Percentiles rank a stretch among this genome's conserved stretches.
Conservation (phyloP, 2,888 invertebrate genomes). For the Dascillus cervinus region DNA sequence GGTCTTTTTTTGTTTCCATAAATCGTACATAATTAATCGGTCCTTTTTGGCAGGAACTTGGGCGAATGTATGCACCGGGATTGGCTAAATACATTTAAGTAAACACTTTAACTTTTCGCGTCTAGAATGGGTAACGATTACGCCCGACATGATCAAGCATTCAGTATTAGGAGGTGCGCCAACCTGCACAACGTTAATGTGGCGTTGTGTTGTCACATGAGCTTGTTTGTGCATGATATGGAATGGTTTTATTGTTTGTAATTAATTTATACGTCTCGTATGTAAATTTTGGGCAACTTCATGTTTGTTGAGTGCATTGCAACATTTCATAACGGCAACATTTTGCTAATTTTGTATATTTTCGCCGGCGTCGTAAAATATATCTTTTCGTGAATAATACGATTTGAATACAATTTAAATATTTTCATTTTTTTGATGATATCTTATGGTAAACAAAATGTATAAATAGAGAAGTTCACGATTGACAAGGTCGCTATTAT, state of each 20-base stretch:
- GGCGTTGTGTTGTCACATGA: slow-evolving; percentile 2
- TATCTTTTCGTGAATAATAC: slow-evolving; percentile 9
- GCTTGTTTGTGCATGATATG: slow-evolving; percentile 8
- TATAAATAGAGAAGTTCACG: slow-evolving; percentile 6
- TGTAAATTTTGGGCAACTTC: slow-evolving; percentile 21
- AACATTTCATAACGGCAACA: slow-evolving; percentile 5
- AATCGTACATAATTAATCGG: too few relatives aligned
- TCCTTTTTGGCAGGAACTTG: too few relatives aligned
- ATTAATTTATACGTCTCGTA: slow-evolving; percentile 32
- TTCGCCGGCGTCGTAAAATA: background rate
- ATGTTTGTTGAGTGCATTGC: slow-evolving; percentile 5
- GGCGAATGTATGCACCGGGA: too few relatives aligned
- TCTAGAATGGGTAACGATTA: too few relatives aligned
- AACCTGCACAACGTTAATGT: background rate
- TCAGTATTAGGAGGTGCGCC: too few relatives aligned
- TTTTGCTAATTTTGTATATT: slow-evolving; percentile 8
- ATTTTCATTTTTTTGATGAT: slow-evolving; percentile 6
- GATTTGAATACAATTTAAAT: slow-evolving; percentile 13
- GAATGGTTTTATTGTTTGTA: slow-evolving; percentile 26
- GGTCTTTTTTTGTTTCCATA: too few relatives aligned
- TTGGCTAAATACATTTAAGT: too few relatives aligned
- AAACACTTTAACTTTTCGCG: too few relatives aligned
- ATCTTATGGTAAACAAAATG: slow-evolving; percentile 12
- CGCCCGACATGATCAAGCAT: too few relatives aligned
- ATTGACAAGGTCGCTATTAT: background rate